A percentile compares a stretch with the other conserved stretches of the same genome.
phyloP scores from a whole-genome alignment of 2,113 vertebrate genomes.

The Mustelus asterias region DNA sequence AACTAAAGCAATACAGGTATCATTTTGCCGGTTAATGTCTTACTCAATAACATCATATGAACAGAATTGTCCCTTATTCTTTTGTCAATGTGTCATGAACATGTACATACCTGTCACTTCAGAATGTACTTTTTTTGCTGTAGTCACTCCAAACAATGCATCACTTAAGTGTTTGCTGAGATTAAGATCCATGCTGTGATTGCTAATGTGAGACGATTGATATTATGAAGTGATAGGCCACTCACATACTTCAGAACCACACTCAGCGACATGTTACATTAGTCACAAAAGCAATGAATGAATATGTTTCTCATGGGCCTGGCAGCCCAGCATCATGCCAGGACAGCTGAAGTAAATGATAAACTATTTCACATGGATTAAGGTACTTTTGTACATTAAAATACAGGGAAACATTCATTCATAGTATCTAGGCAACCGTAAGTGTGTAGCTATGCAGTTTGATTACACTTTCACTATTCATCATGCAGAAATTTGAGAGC shows the following conservation, averaged over 20 bases:
- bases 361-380: not conserved
- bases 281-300: not conserved
- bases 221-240: not conserved
- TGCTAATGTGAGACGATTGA: not conserved
- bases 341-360: not conserved
- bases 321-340: not conserved
- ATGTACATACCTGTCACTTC: not conserved
- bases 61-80: not conserved
- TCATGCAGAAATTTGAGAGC: not conserved
- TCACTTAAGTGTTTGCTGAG: not conserved
- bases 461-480: not conserved
- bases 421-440: constrained; percentile 1
- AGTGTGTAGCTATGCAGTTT: not conserved
- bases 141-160: not conserved
- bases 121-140: not conserved
- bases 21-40: not conserved
- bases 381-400: not conserved
- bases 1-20: not conserved
- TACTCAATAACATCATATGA: not conserved
- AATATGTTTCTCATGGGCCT: not conserved
- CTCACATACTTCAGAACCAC: not conserved
- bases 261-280: not conserved
- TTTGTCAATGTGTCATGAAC: not conserved
- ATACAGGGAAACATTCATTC: not conserved
- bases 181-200: not conserved